phyloP scores from a whole-genome alignment of 1,140 invertebrate genomes.

The Ooceraea biroi region DNA sequence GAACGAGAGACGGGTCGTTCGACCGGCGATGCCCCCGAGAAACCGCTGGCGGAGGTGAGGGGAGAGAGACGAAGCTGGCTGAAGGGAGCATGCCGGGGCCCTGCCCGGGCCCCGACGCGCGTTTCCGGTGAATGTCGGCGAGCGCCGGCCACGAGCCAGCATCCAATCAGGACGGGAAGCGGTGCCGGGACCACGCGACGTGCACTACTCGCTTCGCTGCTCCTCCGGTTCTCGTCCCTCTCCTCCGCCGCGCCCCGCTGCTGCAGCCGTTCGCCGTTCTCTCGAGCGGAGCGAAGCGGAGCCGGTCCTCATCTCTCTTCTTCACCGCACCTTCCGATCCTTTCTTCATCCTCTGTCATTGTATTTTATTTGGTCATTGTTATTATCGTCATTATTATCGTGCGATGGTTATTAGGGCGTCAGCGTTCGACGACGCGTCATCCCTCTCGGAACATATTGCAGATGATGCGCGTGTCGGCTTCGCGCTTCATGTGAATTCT shows the following conservation, averaged over 20 bases:
- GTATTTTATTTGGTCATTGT: constrained; percentile 49
- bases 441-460: neutral
- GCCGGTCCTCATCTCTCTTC: constrained; percentile 12
- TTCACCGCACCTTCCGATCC: neutral
- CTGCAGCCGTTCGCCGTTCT: neutral
- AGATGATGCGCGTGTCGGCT: neutral
- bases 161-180: constrained; percentile 85
- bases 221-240: constrained; percentile 11
- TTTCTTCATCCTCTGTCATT: neutral
- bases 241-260: neutral
- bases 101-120: constrained; percentile 70
- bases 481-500: neutral
- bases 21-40: constrained; percentile 60
- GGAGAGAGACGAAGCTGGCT: constrained; percentile 42
- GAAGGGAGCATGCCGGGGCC: constrained; percentile 47
- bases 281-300: neutral
- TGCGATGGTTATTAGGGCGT: constrained; percentile 22
- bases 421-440: constrained; percentile 29
- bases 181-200: constrained; percentile 84
- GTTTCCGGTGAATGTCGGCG: constrained; percentile 84
- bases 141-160: constrained; percentile 86
- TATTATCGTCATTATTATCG: constrained; percentile 53
- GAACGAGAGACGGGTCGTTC: constrained; percentile 52
- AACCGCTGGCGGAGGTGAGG: constrained; percentile 25
- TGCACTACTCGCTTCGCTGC: constrained; percentile 71